phyloP scores from a whole-genome alignment of 2,797 vertebrate species.

The Triplophysa yarkandensis region DNA sequence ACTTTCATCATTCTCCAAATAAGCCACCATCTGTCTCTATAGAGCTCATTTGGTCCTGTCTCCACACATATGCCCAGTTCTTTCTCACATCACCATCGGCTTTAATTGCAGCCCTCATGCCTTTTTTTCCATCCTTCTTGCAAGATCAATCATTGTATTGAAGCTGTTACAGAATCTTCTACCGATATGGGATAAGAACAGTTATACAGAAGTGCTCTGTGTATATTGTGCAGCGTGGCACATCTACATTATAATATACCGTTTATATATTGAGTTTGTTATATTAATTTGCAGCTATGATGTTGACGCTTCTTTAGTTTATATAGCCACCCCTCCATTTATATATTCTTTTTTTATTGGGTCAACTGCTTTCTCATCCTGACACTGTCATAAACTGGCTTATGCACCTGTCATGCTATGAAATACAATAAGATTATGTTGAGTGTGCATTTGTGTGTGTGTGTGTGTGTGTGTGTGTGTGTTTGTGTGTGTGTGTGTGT shows the following conservation, averaged over 20 bases:
- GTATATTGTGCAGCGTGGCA: slow-evolving; percentile 24
- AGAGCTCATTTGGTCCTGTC: slow-evolving; percentile 48
- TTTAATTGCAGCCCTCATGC: slow-evolving; percentile 54
- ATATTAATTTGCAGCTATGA: neutral
- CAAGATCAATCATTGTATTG: slow-evolving; percentile 11
- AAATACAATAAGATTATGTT: slow-evolving; percentile 2
- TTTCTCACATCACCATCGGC: slow-evolving; percentile 42
- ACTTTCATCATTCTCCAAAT: slow-evolving; percentile 67
- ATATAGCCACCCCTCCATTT: slow-evolving; percentile 48
- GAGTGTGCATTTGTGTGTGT: neutral
- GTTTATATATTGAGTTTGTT: no score
- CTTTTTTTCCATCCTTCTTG: slow-evolving; percentile 25
- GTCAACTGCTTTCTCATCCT: slow-evolving; percentile 43
- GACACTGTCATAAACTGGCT: slow-evolving; percentile 48
- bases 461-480: neutral
- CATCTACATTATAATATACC: slow-evolving; percentile 21
- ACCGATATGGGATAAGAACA: slow-evolving; percentile 41
- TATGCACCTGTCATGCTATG: slow-evolving; percentile 27
- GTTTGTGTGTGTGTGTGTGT: neutral
- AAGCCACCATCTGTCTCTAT: slow-evolving; percentile 50
- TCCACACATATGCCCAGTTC: slow-evolving; percentile 9
- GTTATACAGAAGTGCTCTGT: slow-evolving; percentile 31
- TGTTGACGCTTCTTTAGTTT: neutral
- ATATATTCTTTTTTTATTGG: slow-evolving; percentile 41
- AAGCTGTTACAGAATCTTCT: slow-evolving; percentile 14